These are phyloP conservation scores for Epistrophella euchroma DNA, from an alignment of 2,888 invertebrate genomes.

Conservation along the genomic window DNA sequence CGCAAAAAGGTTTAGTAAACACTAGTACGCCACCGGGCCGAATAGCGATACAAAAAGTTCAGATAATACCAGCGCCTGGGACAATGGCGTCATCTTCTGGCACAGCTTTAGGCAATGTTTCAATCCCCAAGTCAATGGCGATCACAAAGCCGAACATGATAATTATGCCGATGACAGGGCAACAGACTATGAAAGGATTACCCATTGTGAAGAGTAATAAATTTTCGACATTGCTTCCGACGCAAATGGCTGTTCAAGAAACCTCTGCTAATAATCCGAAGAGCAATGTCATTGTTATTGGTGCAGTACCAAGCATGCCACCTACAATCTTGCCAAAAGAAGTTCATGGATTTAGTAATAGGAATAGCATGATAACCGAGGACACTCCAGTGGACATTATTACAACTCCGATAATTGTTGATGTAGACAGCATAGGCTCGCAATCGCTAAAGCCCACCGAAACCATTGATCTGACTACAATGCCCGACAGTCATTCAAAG, in stretches of 20 bases:
- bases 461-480: constrained; percentile 52
- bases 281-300: constrained; percentile 77
- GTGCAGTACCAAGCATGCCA: constrained; percentile 67
- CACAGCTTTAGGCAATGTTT: constrained; percentile 71
- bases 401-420: constrained; percentile 82
- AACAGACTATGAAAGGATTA: constrained; percentile 51
- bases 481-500: constrained; percentile 14
- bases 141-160: constrained; percentile 81
- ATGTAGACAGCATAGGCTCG: constrained; percentile 77
- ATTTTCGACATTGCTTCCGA: constrained; percentile 63
- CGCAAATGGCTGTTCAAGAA: constrained; percentile 56
- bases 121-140: constrained; percentile 66
- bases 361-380: constrained; percentile 84
- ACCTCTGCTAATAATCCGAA: constrained; percentile 60
- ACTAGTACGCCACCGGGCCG: constrained; percentile 77
- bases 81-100: constrained; percentile 68
- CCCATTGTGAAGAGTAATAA: constrained; percentile 68
- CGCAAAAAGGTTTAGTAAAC: constrained; percentile 56
- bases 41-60: constrained; percentile 82
- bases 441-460: constrained; percentile 50
- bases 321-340: constrained; percentile 51
- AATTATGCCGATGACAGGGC: constrained; percentile 78
- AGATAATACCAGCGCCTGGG: constrained; percentile 80
- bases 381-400: constrained; percentile 86
- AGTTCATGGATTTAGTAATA: constrained; percentile 71